Conservation (phyloP, 2,113 vertebrate genomes). For the Oncorhynchus gorbuscha region DNA sequence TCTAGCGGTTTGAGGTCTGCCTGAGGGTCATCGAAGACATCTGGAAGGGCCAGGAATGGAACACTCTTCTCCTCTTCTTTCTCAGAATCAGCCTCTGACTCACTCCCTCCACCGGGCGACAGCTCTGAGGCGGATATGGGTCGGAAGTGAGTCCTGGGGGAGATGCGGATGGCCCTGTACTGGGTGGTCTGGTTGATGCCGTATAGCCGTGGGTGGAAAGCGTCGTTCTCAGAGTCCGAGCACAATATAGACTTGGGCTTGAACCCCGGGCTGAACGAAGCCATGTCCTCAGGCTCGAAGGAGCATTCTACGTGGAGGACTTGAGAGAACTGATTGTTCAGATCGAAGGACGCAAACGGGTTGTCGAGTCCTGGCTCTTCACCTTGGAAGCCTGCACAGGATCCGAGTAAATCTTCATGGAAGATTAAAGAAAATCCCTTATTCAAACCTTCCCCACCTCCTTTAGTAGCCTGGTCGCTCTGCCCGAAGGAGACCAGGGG, state of each 20-base stretch:
- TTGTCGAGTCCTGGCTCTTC: conserved; percentile 92
- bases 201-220: conserved; percentile 86
- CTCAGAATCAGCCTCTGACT: conserved; percentile 95
- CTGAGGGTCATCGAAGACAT: conserved; percentile 91
- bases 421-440: conserved; percentile 99
- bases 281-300: conserved; percentile 95
- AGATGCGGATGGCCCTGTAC: conserved; percentile 97
- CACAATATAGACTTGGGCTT: conserved; percentile 97
- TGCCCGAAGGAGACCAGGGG: conserved; percentile 91
- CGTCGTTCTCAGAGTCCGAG: conserved; percentile 92
- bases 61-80: conserved; percentile 89
- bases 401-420: conserved; percentile 98
- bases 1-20: conserved; percentile 97
- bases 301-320: conserved; percentile 98
- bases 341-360: conserved; percentile 92
- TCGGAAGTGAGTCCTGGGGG: conserved; percentile 97
- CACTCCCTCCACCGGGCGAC: conserved; percentile 91
- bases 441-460: conserved; percentile 85
- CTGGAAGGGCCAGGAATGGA: conserved; percentile 79
- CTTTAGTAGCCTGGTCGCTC: conserved; percentile 80
- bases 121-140: conserved; percentile 96
- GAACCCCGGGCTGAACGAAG: conserved; percentile 93
- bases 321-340: conserved; percentile 96
- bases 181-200: conserved; percentile 92
- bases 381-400: conserved; percentile 86